Base-by-base conservation (phyloP, 2,888 invertebrate species). In the Dastarcus helophoroides region DNA sequence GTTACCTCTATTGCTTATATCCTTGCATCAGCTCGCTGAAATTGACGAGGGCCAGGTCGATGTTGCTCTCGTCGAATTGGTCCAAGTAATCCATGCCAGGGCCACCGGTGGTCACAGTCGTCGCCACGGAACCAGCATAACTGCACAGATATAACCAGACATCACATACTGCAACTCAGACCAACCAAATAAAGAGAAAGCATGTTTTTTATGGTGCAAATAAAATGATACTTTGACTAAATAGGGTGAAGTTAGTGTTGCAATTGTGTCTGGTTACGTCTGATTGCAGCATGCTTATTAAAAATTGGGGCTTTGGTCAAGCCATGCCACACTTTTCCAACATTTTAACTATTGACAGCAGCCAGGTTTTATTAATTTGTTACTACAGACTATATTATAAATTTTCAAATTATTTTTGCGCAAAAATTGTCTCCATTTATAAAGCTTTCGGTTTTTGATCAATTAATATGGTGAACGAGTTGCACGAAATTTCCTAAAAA, bases 71-170 rank as follows among this genome's bases (percentile, higher is more conserved):
- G 27, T 60, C 60, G 33, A 60, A 41, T 25, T 48, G 50, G 19
- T 59, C 58, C 43, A 62, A 42, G 42, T 56, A 58, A 35, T 61
- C 60, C 53, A 58, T 54, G 21, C 47, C 48, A 23, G 50, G 43
- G 28, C 44, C 48, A 36, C 50, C 46, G 14, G 50, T 42, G 29
- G 52, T 48, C 29, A 51, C 47, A 29, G 56, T 51, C 23, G 60
- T 60, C 22, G 56, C 54, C 48, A 57, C 51, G 30, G 60, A 59
- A 36, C 56, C 54, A 38, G 54, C 56, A 48, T 58, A 62, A 52
- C 63, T 62, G 58, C 58, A 60, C 60, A 62, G 54, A 62, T 55
- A 61, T 56, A 61, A 62, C 62, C 61, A 62, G 56, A 61, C 56
- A 58, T 58, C 51, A 58, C 53, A 58, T 56, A 58, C 60, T 60